These are phyloP conservation scores for Orussus abietinus DNA, from an alignment of 1,140 invertebrate genomes.

Conservation along the genomic window DNA sequence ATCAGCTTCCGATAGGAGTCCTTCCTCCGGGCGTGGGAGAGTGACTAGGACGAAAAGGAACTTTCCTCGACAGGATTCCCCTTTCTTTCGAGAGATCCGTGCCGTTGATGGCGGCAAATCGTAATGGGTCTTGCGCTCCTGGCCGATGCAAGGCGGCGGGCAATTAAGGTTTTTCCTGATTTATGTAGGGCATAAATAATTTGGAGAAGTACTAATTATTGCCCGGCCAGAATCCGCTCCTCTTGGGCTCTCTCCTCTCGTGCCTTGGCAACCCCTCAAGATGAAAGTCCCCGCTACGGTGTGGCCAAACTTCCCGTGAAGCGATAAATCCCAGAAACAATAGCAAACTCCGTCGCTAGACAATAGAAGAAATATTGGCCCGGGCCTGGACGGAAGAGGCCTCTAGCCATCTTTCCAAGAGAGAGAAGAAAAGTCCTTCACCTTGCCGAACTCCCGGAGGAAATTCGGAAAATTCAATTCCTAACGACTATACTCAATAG, in stretches of 20 bases:
- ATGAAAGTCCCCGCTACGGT: constrained; percentile 45
- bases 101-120: too few species aligned
- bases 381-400: constrained; percentile 29
- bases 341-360: constrained; percentile 47
- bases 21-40: too few species aligned
- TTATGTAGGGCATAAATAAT: constrained; percentile 50
- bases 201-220: constrained; percentile 50
- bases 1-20: too few species aligned
- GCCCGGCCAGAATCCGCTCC: constrained; percentile 15
- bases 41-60: too few species aligned
- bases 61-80: too few species aligned
- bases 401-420: constrained; percentile 32
- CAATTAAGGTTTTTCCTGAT: constrained; percentile 47
- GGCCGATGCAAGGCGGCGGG: too few species aligned
- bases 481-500: too few species aligned
- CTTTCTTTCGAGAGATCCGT: too few species aligned
- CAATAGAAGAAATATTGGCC: constrained; percentile 48
- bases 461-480: too few species aligned
- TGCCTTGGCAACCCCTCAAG: constrained; percentile 19
- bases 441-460: too few species aligned
- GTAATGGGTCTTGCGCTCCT: too few species aligned
- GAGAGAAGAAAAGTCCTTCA: constrained; percentile 10
- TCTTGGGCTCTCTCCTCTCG: constrained; percentile 4
- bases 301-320: constrained; percentile 47
- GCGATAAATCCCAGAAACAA: constrained; percentile 51